Conservation (phyloP, 2,888 invertebrate species). For the Amblyjoppa proteus region DNA sequence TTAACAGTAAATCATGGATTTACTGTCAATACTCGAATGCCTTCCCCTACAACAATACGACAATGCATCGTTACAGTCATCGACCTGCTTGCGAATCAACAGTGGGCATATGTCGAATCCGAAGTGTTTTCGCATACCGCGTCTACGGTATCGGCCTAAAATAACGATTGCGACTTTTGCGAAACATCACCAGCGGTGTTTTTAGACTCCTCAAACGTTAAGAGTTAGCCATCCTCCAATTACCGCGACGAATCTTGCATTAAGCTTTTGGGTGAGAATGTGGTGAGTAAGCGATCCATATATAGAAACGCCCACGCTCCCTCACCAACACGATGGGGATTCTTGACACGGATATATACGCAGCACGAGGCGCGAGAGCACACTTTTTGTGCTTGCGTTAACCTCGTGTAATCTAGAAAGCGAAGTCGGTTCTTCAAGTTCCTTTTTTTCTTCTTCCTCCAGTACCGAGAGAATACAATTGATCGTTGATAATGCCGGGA, state of each 20-base stretch:
- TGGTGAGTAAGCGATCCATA: slow-evolving; percentile 80
- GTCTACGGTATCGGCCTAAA: slow-evolving; percentile 37
- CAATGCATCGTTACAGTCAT: not conserved
- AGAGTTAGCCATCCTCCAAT: slow-evolving; percentile 69
- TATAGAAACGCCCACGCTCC: slow-evolving; percentile 82
- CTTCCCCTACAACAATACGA: not conserved
- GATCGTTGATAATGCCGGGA: slow-evolving; percentile 88
- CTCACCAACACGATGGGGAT: slow-evolving; percentile 79
- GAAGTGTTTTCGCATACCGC: slow-evolving; percentile 25
- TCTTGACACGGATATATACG: slow-evolving; percentile 84
- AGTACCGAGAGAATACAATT: slow-evolving; percentile 6
- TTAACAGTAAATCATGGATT: not conserved
- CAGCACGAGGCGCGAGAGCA: slow-evolving; percentile 77
- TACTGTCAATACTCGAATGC: not conserved
- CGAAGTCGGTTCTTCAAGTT: slow-evolving; percentile 28
- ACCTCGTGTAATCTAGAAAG: slow-evolving; percentile 53
- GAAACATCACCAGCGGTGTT: slow-evolving; percentile 39
- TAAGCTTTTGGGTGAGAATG: slow-evolving; percentile 26
- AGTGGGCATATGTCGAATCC: not conserved
- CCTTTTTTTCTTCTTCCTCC: slow-evolving; percentile 38
- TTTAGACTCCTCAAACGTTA: slow-evolving; percentile 36
- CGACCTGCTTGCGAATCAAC: not conserved
- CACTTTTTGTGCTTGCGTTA: slow-evolving; percentile 83
- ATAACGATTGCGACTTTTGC: slow-evolving; percentile 61
- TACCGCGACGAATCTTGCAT: slow-evolving; percentile 63